A percentile compares a stretch with the other conserved stretches of the same genome.
These are phyloP conservation scores for Perca schrenkii DNA, from an alignment of 2,113 vertebrate species.

Conservation along the genomic window DNA sequence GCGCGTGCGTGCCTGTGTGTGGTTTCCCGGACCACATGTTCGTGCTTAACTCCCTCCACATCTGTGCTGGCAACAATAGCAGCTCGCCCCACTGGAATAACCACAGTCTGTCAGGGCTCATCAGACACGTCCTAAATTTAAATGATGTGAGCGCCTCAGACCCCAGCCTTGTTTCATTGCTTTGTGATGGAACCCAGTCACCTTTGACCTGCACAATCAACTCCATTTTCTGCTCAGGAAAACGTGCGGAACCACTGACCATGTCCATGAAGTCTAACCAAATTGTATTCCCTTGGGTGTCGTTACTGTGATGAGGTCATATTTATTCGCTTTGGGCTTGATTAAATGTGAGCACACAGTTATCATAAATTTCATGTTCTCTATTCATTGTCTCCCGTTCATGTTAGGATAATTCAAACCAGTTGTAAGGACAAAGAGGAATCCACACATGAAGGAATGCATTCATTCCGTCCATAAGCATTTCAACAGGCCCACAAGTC, in stretches of 20 bases:
- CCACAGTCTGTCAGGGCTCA: constrained; percentile 77
- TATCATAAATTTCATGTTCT: constrained; percentile 25
- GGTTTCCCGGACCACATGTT: constrained; percentile 67
- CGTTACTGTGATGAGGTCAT: constrained; percentile 44
- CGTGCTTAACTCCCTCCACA: constrained; percentile 75
- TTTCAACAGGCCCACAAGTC: constrained; percentile 1
- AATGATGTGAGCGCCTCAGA: constrained; percentile 70
- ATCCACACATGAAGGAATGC: not conserved
- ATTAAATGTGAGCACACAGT: constrained; percentile 30
- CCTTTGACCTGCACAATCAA: constrained; percentile 61
- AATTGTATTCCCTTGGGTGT: constrained; percentile 28
- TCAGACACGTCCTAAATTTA: constrained; percentile 68
- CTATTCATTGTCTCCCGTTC: constrained; percentile 9
- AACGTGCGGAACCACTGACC: constrained; percentile 21
- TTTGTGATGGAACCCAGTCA: constrained; percentile 53
- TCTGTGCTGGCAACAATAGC: constrained; percentile 73
- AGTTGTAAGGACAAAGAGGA: constrained; percentile 14
- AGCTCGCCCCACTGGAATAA: constrained; percentile 54
- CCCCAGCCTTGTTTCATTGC: constrained; percentile 40
- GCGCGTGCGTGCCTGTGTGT: constrained; percentile 35
- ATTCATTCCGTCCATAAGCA: not conserved
- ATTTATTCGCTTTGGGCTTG: constrained; percentile 42
- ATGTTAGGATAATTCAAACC: constrained; percentile 47
- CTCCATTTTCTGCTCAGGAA: constrained; percentile 40
- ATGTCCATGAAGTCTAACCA: constrained; percentile 28